Percentiles rank a stretch among this genome's conserved stretches.
These are phyloP conservation scores for Archips xylosteana DNA, from an alignment of 2,888 invertebrate genomes.

Conservation along the genomic window DNA sequence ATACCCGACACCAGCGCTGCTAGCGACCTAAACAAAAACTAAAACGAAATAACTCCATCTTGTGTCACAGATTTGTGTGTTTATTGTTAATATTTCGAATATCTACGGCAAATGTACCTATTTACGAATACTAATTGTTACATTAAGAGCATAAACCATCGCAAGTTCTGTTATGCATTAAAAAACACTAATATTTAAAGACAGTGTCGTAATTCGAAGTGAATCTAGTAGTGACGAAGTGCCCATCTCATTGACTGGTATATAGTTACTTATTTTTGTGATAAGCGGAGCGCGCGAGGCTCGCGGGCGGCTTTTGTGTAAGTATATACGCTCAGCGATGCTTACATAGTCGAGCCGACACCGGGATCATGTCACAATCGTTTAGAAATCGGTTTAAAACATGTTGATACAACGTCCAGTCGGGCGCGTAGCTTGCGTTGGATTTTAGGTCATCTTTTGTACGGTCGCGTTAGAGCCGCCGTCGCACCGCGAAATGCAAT, in stretches of 20 bases:
- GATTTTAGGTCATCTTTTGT: slow-evolving; percentile 85
- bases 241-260: slow-evolving; percentile 80
- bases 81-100: slow-evolving; percentile 82
- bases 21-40: slow-evolving; percentile 78
- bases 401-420: slow-evolving; percentile 61
- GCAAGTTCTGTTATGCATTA: slow-evolving; percentile 48
- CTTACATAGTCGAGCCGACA: slow-evolving; percentile 60
- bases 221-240: slow-evolving; percentile 81
- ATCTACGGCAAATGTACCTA: slow-evolving; percentile 70
- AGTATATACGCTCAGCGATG: slow-evolving; percentile 70
- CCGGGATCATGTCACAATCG: slow-evolving; percentile 70
- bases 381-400: slow-evolving; percentile 75
- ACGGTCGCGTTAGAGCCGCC: slow-evolving; percentile 76
- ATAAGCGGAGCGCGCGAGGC: slow-evolving; percentile 84
- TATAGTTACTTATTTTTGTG: slow-evolving; percentile 86
- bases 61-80: slow-evolving; percentile 87
- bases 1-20: slow-evolving; percentile 73
- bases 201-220: slow-evolving; percentile 58
- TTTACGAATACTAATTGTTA: slow-evolving; percentile 64
- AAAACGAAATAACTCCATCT: slow-evolving; percentile 87
- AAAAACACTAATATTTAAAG: slow-evolving; percentile 53
- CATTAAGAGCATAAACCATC: slow-evolving; percentile 23
- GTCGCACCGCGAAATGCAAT: slow-evolving; percentile 81
- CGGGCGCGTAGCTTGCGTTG: slow-evolving; percentile 73
- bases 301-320: slow-evolving; percentile 78